phyloP scores from a whole-genome alignment of 2,113 vertebrate species.

The Eulemur rufifrons region DNA sequence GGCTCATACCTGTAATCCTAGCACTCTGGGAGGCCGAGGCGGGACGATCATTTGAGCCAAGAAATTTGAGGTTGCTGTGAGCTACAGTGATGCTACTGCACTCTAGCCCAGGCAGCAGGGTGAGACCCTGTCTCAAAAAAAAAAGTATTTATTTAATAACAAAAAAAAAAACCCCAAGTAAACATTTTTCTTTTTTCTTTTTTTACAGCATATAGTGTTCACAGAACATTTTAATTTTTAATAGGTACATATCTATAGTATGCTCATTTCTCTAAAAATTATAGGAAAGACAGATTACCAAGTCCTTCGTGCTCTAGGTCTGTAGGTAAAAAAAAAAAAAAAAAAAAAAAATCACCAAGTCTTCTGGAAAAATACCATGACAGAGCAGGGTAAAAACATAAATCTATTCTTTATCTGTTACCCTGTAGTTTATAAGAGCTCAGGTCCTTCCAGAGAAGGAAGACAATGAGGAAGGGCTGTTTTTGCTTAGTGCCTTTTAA shows the following conservation, averaged over 20 bases:
- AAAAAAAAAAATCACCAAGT: background rate
- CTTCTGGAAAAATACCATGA: background rate
- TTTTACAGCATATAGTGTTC: too few species aligned
- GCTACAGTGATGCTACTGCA: too few species aligned
- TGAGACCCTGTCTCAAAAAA: too few species aligned
- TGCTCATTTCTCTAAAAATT: background rate
- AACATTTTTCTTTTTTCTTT: background rate
- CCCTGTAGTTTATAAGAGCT: background rate
- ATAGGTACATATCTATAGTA: background rate
- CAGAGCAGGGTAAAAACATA: background rate
- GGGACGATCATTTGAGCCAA: too few species aligned
- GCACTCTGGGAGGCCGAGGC: too few species aligned
- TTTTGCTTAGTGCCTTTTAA: background rate
- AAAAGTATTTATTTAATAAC: background rate
- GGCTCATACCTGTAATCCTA: too few species aligned
- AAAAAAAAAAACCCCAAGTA: background rate
- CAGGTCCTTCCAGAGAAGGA: background rate
- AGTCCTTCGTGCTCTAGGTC: background rate
- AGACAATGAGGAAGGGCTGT: background rate
- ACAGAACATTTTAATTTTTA: background rate
- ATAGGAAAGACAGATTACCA: background rate
- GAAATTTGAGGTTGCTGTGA: too few species aligned
- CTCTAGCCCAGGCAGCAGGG: too few species aligned
- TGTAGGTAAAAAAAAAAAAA: too few species aligned
- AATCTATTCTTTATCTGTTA: background rate